Percentiles rank a stretch among this genome's conserved stretches.
Conservation (phyloP, 2,888 invertebrate species). For the Polydrusus cervinus region DNA sequence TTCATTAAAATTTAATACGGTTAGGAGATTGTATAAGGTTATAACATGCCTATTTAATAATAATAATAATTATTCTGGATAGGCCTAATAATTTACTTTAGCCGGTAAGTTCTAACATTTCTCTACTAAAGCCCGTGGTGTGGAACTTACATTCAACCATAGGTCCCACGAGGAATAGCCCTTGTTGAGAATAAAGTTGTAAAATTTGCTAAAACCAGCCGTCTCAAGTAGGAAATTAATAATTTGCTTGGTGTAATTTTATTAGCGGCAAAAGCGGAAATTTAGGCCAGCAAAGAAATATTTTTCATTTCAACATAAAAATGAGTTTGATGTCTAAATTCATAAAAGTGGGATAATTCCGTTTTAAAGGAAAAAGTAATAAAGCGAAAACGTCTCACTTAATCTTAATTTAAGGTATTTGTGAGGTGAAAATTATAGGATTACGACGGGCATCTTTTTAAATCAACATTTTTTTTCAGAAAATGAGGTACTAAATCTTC, state of each 20-base stretch:
- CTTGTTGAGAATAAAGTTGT: too few relatives aligned
- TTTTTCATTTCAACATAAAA: constrained; percentile 25
- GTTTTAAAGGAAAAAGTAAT: constrained; percentile 33
- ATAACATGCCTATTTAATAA: not conserved
- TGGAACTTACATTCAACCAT: too few relatives aligned
- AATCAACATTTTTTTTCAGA: not conserved
- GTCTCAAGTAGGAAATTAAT: not conserved
- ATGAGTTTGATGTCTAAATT: constrained; percentile 26
- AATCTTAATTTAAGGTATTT: constrained; percentile 27
- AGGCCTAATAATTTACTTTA: too few relatives aligned
- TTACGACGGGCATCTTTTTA: constrained; percentile 13
- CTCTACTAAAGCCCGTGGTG: too few relatives aligned
- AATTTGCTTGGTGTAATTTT: constrained; percentile 12
- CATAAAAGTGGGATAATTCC: constrained; percentile 38
- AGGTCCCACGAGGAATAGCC: too few relatives aligned
- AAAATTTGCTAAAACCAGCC: too few relatives aligned
- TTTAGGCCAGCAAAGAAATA: constrained; percentile 3
- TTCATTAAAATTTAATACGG: not conserved
- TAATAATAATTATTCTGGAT: not conserved
- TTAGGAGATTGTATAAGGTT: not conserved
- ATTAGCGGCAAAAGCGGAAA: constrained; percentile 11
- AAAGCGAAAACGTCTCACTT: constrained; percentile 26
- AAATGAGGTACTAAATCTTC: not conserved
- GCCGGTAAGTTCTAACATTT: too few relatives aligned
- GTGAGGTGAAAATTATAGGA: constrained; percentile 16